Conservation (phyloP, 2,797 vertebrate genomes). For the Gobionotothen gibberifrons region DNA sequence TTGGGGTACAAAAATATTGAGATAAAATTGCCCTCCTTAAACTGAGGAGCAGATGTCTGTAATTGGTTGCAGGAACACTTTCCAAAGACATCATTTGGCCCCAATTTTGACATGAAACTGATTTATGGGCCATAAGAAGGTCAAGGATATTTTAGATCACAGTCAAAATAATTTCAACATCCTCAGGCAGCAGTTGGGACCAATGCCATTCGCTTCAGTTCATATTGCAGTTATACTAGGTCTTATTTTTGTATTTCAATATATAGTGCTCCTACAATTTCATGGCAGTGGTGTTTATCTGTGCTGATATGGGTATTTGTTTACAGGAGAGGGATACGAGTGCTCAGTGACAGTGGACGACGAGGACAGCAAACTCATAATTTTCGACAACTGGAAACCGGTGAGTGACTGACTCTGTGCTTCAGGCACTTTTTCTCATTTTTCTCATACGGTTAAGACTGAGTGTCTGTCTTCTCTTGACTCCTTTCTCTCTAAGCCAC, state of each 20-base stretch:
- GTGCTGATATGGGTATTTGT: constrained; percentile 30
- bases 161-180: constrained; percentile 11
- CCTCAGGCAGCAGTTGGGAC: constrained; percentile 11
- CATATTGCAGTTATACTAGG: not conserved
- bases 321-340: constrained; percentile 90
- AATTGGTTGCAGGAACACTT: not conserved
- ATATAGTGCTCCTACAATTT: not conserved
- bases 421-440: not conserved
- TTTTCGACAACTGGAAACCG: constrained; percentile 94
- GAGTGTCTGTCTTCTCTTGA: not conserved
- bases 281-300: not conserved
- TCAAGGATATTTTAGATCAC: constrained; percentile 19
- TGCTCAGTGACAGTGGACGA: constrained; percentile 89
- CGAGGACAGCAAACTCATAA: constrained; percentile 89
- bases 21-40: not conserved
- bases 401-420: constrained; percentile 72
- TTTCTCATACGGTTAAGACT: not conserved
- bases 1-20: not conserved
- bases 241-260: constrained; percentile 1
- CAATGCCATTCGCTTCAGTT: not conserved
- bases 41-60: not conserved
- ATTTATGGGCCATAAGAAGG: constrained; percentile 24
- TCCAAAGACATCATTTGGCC: not conserved
- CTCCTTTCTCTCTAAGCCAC: not conserved
- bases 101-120: constrained; percentile 3